Evolutionary conservation across 2,113 vertebrate species (phyloP).

Genomic region (Poecile atricapillus): DNA sequence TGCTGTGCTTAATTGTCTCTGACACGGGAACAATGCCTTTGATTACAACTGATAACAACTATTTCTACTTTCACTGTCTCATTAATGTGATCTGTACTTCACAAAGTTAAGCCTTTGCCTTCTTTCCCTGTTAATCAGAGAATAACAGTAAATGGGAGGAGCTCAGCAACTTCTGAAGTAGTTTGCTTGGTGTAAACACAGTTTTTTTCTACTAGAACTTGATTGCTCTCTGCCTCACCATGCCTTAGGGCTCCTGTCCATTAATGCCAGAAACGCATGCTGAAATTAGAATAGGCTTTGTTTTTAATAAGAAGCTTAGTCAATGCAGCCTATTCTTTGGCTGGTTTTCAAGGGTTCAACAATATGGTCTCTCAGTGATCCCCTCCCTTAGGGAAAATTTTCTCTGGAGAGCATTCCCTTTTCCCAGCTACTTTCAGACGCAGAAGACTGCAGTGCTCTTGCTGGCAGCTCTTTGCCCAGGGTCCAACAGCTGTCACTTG

Average conservation of each 20-base stretch:
- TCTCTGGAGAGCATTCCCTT: slow-evolving; percentile 23
- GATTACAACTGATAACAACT: not conserved
- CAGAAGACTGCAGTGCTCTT: not conserved
- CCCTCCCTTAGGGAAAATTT: slow-evolving; percentile 44
- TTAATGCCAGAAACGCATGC: slow-evolving; percentile 10
- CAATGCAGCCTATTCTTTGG: slow-evolving; percentile 43
- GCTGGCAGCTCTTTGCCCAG: slow-evolving; percentile 12
- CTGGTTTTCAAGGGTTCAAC: slow-evolving; percentile 4
- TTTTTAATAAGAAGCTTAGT: slow-evolving; percentile 41
- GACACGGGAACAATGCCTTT: not conserved
- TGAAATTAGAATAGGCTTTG: slow-evolving; percentile 35
- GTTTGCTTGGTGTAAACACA: not conserved
- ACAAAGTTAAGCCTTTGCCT: not conserved
- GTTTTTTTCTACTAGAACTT: not conserved
- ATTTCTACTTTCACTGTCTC: not conserved
- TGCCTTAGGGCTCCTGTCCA: slow-evolving; percentile 25
- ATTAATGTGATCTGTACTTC: not conserved
- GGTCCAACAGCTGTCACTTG: slow-evolving; percentile 43
- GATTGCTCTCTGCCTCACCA: not conserved
- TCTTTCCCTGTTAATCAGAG: not conserved
- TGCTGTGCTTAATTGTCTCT: not conserved
- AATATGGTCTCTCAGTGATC: slow-evolving; percentile 45
- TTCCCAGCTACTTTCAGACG: slow-evolving; percentile 39
- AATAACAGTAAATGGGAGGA: not conserved
- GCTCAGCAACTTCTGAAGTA: not conserved